phyloP scores from a whole-genome alignment of 2,888 invertebrate genomes.

The Tricholauxania praeusta region DNA sequence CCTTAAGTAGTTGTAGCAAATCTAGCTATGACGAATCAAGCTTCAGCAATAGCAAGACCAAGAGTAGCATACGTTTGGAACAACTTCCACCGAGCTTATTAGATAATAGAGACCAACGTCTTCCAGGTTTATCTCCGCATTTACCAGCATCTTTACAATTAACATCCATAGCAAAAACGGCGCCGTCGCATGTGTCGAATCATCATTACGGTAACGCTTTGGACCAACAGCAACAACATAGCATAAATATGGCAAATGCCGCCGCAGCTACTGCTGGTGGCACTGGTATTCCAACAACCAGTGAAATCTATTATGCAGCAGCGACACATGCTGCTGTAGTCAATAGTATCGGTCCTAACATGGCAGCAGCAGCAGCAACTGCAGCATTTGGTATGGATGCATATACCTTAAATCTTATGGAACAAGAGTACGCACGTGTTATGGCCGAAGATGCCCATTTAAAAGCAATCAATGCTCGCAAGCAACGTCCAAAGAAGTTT shows the following conservation, averaged over 20 bases:
- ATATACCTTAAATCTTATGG: conserved; percentile 71
- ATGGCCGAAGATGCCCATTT: conserved; percentile 79
- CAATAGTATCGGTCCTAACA: conserved; percentile 19
- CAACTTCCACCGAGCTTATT: too few species aligned
- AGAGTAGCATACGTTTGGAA: conserved; percentile 15
- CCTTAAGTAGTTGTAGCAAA: conserved; percentile 53
- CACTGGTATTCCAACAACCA: conserved; percentile 43
- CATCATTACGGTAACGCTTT: not conserved
- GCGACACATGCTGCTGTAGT: conserved; percentile 47
- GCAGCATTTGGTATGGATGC: conserved; percentile 62
- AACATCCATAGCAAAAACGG: conserved; percentile 40
- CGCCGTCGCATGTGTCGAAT: not conserved
- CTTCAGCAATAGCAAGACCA: conserved; percentile 48
- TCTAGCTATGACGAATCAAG: conserved; percentile 56
- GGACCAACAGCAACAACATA: not conserved
- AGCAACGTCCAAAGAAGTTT: conserved; percentile 90
- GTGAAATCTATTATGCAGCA: conserved; percentile 47
- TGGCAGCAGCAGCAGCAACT: conserved; percentile 45
- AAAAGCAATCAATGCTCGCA: conserved; percentile 76
- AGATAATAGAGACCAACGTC: too few species aligned
- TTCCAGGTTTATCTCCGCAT: not conserved
- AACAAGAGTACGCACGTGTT: conserved; percentile 78
- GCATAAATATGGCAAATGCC: not conserved
- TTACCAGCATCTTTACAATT: conserved; percentile 20
- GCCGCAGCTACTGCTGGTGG: conserved; percentile 15